phyloP scores from a whole-genome alignment of 1,140 invertebrate genomes.

The Drosophila kepulauana region DNA sequence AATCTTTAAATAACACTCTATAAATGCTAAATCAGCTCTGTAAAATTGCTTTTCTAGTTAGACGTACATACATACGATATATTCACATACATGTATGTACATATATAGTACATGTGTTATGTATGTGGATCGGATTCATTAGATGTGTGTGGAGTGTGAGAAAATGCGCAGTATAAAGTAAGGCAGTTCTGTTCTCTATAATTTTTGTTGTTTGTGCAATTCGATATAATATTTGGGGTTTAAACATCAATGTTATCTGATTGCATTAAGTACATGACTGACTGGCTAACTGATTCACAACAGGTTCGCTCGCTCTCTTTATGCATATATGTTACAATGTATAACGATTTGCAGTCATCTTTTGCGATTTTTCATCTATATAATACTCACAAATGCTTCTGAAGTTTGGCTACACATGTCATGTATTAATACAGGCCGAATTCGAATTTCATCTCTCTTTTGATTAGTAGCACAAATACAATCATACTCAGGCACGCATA shows the following conservation, averaged over 20 bases:
- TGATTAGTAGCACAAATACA: slow-evolving; percentile 8
- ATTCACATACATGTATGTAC: slow-evolving; percentile 14
- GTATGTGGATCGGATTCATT: slow-evolving; percentile 4
- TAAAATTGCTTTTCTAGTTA: slow-evolving; percentile 61
- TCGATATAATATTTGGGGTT: neutral
- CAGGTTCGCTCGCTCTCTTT: neutral
- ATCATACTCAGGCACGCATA: neutral
- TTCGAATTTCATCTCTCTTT: slow-evolving; percentile 1
- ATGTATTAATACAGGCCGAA: slow-evolving; percentile 8
- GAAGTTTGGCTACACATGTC: slow-evolving; percentile 17
- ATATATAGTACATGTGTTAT: slow-evolving; percentile 3
- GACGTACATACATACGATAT: slow-evolving; percentile 33
- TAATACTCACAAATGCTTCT: slow-evolving; percentile 73
- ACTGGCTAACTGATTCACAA: slow-evolving; percentile 11
- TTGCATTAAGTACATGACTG: slow-evolving; percentile 58
- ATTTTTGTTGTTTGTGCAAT: slow-evolving; percentile 31
- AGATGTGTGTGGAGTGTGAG: slow-evolving; percentile 2
- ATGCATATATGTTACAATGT: slow-evolving; percentile 2
- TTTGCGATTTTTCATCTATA: slow-evolving; percentile 77
- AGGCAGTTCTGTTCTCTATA: slow-evolving; percentile 55
- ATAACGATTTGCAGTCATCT: slow-evolving; percentile 43
- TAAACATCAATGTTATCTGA: slow-evolving; percentile 17
- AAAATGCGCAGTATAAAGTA: slow-evolving; percentile 47
- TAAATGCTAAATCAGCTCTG: slow-evolving; percentile 71
- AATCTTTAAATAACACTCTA: slow-evolving; percentile 42